These are phyloP conservation scores for Neocloeon triangulifer DNA, from an alignment of 1,140 invertebrate genomes.

Conservation along the genomic window DNA sequence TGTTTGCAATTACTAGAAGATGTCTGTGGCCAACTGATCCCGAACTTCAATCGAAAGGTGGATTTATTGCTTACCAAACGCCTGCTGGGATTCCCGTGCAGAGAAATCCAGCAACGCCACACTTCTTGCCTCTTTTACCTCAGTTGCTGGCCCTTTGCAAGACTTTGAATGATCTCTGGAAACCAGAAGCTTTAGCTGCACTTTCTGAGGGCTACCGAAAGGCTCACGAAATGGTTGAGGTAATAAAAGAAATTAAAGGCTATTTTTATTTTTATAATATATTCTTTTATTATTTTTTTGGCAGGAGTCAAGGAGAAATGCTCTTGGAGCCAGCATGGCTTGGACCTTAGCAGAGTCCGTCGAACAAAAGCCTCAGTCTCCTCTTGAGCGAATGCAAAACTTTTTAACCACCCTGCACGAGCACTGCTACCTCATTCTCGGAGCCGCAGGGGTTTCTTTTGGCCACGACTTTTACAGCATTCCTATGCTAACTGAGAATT, in stretches of 20 bases:
- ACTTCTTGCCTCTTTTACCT: conserved; percentile 54
- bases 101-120: conserved; percentile 62
- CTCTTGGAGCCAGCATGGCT: conserved; percentile 5
- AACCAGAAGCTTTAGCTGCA: conserved; percentile 31
- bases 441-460: conserved; percentile 49
- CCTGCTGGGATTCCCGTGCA: too few relatives aligned
- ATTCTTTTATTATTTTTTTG: conserved; percentile 37
- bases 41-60: conserved; percentile 50
- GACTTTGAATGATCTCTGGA: conserved; percentile 57
- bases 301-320: conserved; percentile 14
- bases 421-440: conserved; percentile 53
- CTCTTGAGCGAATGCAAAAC: conserved; percentile 56
- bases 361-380: conserved; percentile 23
- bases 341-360: conserved; percentile 21
- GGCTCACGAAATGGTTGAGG: conserved; percentile 43
- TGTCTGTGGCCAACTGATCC: conserved; percentile 57
- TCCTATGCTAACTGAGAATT: conserved; percentile 31
- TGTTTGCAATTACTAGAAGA: conserved; percentile 63
- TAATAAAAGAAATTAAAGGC: too few relatives aligned
- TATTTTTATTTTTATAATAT: too few relatives aligned
- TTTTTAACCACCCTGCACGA: conserved; percentile 48
- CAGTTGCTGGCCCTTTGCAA: conserved; percentile 49
- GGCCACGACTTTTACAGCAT: conserved; percentile 62
- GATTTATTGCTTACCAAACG: conserved; percentile 60
- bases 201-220: conserved; percentile 42